Conservation (phyloP, 2,797 vertebrate genomes). For the Agapornis canus region DNA sequence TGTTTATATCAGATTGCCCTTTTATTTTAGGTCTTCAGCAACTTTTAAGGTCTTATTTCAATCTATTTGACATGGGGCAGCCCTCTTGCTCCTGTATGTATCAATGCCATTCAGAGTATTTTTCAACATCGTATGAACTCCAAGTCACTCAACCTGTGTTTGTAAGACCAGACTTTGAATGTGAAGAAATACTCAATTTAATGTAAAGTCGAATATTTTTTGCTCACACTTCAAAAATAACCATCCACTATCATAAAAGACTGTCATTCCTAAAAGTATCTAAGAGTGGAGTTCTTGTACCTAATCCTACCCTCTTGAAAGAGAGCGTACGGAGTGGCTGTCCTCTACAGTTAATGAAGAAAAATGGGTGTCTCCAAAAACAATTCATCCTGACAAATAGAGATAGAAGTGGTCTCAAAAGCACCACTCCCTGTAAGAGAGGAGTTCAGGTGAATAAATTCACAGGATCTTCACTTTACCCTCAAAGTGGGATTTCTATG, state of each 20-base stretch:
- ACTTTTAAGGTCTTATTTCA: not conserved
- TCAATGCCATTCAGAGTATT: not conserved
- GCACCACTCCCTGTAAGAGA: not conserved
- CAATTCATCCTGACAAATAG: not conserved
- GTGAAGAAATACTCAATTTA: not conserved
- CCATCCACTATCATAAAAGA: not conserved
- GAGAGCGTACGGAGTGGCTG: not conserved
- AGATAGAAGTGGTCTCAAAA: not conserved
- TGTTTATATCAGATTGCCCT: not conserved
- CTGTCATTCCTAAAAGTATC: not conserved
- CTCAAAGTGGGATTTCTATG: not conserved
- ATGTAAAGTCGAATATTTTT: not conserved
- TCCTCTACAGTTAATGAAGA: not conserved
- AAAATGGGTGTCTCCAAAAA: not conserved
- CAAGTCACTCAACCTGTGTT: not conserved
- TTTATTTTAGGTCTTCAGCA: not conserved
- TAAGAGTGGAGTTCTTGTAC: not conserved
- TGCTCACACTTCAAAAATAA: not conserved
- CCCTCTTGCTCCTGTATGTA: not conserved
- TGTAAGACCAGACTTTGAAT: not conserved
- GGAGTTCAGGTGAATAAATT: not conserved
- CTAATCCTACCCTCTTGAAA: not conserved
- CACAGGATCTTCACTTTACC: not conserved
- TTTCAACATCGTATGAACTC: not conserved
- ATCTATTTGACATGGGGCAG: not conserved